Base-by-base conservation (phyloP, 1,140 invertebrate genomes). In the Zeugodacus cucurbitae region DNA sequence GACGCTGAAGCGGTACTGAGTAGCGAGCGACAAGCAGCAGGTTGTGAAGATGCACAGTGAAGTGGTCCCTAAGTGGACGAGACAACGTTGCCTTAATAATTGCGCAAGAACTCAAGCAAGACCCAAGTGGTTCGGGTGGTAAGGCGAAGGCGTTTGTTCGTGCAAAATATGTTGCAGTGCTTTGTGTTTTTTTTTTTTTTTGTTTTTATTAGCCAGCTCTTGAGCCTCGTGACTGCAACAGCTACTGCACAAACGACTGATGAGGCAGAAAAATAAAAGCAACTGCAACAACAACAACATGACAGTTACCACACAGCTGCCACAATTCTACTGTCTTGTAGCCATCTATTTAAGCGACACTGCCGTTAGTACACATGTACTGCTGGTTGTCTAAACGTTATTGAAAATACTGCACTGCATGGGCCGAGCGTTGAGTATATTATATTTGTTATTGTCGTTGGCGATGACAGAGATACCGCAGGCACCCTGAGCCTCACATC, bases 11-110 rank as follows among this genome's bases (percentile, higher is more conserved):
- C 37, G 26, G 29, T 20, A 86, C 57, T 86, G 57, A 86, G 85
- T 86, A 86, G 54, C 17, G 29, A 87, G 86, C 32, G 59, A 58
- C 59, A 87, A 87, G 85, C 37, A 87, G 57, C 34, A 59, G 86
- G 8, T 59, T 32, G 58, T 44, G 86, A 87, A 87, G 86, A 87
- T 41, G 10, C 22, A 87, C 10, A 37, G n/a, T n/a, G 29, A 87
- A 87, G 86, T 82, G 74, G 41, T 48, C 44, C 48, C 26, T 82
- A 82, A 82, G 74, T 82, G 41, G 74, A 41, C 44, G 88, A 88
- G 62, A 29, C 54, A 88, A 58, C 54, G 67, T 37, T 59, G 57
- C 8, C 32, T 70, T 64, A 70, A 67, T 48, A 67, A 70, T 70
- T 44, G 62, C 37, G 37, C 57, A 41, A 44, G 10, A 82, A 20